Conservation (phyloP, 1,140 invertebrate genomes). For the Glomeris maerens region DNA sequence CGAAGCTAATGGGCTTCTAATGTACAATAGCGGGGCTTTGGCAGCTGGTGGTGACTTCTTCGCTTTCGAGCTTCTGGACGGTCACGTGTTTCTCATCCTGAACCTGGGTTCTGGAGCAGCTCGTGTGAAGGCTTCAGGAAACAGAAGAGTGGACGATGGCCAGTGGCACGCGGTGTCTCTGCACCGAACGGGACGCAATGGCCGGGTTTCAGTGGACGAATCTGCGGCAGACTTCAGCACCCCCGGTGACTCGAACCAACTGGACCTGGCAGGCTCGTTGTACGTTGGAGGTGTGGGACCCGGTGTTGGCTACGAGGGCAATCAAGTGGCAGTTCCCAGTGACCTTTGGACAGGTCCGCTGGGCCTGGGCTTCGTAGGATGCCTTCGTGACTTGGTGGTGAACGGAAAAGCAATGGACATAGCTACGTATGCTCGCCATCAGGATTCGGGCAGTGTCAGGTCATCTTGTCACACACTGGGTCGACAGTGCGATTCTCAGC, state of each 20-base stretch:
- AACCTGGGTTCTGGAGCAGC: constrained; percentile 82
- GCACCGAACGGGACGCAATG: constrained; percentile 58
- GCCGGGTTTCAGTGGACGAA: constrained; percentile 77
- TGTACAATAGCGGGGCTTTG: constrained; percentile 70
- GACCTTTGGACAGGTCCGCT: constrained; percentile 82
- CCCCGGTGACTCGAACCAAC: constrained; percentile 68
- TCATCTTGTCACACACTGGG: constrained; percentile 66
- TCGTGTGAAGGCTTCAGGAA: constrained; percentile 58
- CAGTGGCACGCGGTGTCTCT: constrained; percentile 79
- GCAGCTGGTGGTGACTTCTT: constrained; percentile 55
- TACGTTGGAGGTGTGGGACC: constrained; percentile 72
- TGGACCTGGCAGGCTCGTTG: constrained; percentile 76
- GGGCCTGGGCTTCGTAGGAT: constrained; percentile 84
- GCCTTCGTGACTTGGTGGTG: constrained; percentile 79
- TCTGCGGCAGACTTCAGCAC: constrained; percentile 77
- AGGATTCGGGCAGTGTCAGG: constrained; percentile 78
- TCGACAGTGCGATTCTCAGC: constrained; percentile 63
- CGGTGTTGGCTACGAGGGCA: constrained; percentile 46
- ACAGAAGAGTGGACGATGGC: constrained; percentile 70
- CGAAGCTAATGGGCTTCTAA: constrained; percentile 80
- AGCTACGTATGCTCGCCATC: constrained; percentile 68
- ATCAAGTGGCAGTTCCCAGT: constrained; percentile 51
- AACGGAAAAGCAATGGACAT: constrained; percentile 87
- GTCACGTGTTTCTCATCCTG: constrained; percentile 78
- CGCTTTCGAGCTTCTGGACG: constrained; percentile 82